Base-by-base conservation (phyloP, 2,888 invertebrate genomes). In the Aphrophora alni region DNA sequence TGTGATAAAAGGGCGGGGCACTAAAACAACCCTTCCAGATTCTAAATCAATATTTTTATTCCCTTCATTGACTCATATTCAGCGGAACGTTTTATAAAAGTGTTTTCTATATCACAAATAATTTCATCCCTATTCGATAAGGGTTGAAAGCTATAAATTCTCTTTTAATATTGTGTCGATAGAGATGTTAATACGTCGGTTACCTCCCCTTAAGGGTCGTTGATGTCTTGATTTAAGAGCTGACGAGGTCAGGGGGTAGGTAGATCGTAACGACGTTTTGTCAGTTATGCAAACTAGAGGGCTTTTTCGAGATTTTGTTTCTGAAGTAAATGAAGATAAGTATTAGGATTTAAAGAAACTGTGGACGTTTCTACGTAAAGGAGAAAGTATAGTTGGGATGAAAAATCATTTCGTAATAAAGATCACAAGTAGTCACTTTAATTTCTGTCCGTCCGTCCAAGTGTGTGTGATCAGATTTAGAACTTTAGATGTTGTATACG, bases 171-270 rank as follows among this genome's bases (percentile, higher is more conserved):
- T 59, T 59, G 59, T 59, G 59, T 59, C 59, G 21, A 59, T 59
- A 10, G 59, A 59, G 59, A 59, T 59, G 59, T 59, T n/a, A n/a
- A n/a, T n/a, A n/a, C n/a, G n/a, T n/a, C n/a, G n/a, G n/a, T n/a
- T 21, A 59, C 59, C 59, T 8, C 44, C 59, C 59, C 59, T 59
- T 4, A 21, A 59, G 59, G 2, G 14, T 21, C 21, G 59, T 59
- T 59, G 59, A 59, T 59, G 59, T 59, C 59, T 59, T 59, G 59
- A 59, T 59, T 59, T 59, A 59, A n/a, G n/a, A n/a, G n/a, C n/a
- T n/a, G n/a, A n/a, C n/a, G n/a, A n/a, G n/a, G n/a, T n/a, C n/a
- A n/a, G n/a, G 59, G 59, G 59, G 59, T 8, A 33, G 59, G 59
- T 59, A n/a, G 59, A 21, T n/a, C 14, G 44, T 14, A 14, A 14